Evolutionary conservation across 2,888 invertebrate species (phyloP).

Genomic region (Neoascia interrupta): DNA sequence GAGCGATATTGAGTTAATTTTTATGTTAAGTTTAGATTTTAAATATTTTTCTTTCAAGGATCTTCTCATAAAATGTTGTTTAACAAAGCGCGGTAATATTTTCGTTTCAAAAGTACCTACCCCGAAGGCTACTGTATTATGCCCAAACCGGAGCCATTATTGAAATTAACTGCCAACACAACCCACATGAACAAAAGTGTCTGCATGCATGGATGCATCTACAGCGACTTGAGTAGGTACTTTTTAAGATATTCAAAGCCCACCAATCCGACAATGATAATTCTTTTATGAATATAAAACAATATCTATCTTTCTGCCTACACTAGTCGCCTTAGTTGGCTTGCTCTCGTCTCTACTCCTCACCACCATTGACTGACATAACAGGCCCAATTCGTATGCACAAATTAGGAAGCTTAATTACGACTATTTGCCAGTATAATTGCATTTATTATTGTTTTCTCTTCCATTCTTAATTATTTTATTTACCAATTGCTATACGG

Average conservation of each 20-base stretch:
- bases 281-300: constrained; percentile 10
- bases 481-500: constrained; percentile 43
- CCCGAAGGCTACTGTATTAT: no score
- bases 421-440: constrained; percentile 61
- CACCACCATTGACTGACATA: constrained; percentile 18
- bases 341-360: no score
- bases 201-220: constrained; percentile 32
- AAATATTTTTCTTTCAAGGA: no score
- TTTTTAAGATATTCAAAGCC: constrained; percentile 28
- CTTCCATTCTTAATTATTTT: constrained; percentile 53
- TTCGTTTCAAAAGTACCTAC: no score
- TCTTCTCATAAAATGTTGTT: no score
- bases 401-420: constrained; percentile 64
- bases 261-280: constrained; percentile 32
- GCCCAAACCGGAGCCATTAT: no score
- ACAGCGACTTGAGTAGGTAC: constrained; percentile 14
- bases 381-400: constrained; percentile 46
- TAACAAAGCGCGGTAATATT: no score
- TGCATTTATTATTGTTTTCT: constrained; percentile 61
- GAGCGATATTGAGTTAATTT: no score
- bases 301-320: no score
- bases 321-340: no score
- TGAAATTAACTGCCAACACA: constrained; percentile 47
- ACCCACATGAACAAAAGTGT: constrained; percentile 14
- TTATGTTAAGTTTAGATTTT: no score